phyloP scores from a whole-genome alignment of 2,797 vertebrate species.

The Ceryle rudis region DNA sequence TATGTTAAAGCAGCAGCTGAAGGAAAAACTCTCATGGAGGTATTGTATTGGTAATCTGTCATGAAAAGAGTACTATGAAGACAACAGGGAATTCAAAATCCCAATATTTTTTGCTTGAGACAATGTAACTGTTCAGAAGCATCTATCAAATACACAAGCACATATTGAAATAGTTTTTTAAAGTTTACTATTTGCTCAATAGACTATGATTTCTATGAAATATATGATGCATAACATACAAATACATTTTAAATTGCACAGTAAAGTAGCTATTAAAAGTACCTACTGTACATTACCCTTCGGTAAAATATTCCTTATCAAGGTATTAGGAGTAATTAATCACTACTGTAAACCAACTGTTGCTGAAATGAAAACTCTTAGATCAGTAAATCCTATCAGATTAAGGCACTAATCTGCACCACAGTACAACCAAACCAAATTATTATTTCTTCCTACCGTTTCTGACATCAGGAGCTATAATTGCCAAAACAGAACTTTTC shows the following conservation, averaged over 20 bases:
- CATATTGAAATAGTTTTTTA: not conserved
- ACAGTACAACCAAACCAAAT: not conserved
- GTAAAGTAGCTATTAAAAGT: not conserved
- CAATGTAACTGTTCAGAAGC: conserved; percentile 12
- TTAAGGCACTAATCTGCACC: not conserved
- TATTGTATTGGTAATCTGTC: not conserved
- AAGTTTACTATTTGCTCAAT: not conserved
- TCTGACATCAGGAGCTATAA: not conserved
- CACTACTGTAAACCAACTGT: not conserved
- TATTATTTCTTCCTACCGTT: not conserved
- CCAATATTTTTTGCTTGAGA: conserved; percentile 31
- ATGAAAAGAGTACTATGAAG: not conserved
- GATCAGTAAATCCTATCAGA: not conserved
- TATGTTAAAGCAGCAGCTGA: conserved; percentile 16
- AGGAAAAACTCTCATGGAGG: not conserved
- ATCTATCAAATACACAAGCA: not conserved
- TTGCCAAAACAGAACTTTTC: not conserved
- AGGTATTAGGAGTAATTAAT: not conserved
- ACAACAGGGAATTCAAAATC: conserved; percentile 38
- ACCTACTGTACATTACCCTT: not conserved
- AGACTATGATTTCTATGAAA: conserved; percentile 6
- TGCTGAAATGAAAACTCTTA: not conserved
- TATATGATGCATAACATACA: not conserved
- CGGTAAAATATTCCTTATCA: not conserved
- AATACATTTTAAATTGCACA: not conserved